Evolutionary conservation across 2,113 vertebrate genomes (phyloP).

Genomic region (Malurus alboscapulatus): DNA sequence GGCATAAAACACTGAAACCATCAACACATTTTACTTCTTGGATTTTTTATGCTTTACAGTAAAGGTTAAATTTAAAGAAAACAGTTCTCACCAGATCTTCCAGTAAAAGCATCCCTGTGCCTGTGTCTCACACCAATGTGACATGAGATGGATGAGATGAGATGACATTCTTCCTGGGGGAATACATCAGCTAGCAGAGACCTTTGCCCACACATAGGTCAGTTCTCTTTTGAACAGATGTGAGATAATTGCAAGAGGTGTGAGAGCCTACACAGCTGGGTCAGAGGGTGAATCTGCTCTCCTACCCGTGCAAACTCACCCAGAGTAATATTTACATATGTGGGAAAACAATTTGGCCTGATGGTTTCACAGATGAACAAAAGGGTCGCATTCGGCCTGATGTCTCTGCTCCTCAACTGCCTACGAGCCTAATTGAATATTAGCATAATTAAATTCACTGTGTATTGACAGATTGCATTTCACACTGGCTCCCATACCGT

Average conservation of each 20-base stretch:
- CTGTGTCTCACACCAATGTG: background rate
- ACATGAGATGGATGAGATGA: background rate
- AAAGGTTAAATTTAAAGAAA: background rate
- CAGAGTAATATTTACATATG: background rate
- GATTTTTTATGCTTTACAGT: background rate
- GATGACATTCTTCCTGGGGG: background rate
- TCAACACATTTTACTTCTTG: background rate
- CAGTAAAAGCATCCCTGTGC: background rate
- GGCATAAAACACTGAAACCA: background rate
- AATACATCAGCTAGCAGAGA: background rate
- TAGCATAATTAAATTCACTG: background rate
- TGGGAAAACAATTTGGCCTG: background rate
- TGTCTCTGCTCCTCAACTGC: background rate
- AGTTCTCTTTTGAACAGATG: background rate
- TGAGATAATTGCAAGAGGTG: constrained; percentile 40
- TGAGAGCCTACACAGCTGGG: background rate
- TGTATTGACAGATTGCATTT: background rate
- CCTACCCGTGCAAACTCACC: background rate
- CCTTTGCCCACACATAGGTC: constrained; percentile 13
- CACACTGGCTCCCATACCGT: background rate
- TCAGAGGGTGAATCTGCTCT: constrained; percentile 11
- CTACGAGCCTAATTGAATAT: background rate
- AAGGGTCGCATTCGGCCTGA: background rate
- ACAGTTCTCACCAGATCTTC: background rate
- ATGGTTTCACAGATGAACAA: background rate